Evolutionary conservation across 2,888 invertebrate species (phyloP).

Genomic region (Exephanes ischioxanthus): DNA sequence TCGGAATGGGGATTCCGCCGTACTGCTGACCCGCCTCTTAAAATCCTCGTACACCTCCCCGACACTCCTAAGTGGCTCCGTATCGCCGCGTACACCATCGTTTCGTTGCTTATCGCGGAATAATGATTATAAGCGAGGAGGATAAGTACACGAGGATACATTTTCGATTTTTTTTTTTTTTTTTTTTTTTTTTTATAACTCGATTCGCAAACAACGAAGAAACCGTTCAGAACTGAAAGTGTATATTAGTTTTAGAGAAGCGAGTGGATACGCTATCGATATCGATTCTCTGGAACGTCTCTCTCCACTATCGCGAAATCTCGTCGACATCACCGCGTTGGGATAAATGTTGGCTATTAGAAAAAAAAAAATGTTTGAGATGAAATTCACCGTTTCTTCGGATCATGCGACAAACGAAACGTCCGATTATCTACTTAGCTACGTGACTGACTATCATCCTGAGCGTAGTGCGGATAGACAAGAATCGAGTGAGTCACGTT

Average conservation of each 20-base stretch:
- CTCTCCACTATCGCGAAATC: conserved; percentile 4
- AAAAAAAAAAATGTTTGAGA: neutral
- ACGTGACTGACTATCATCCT: neutral
- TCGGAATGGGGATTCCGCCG: conserved; percentile 73
- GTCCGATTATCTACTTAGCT: conserved; percentile 3
- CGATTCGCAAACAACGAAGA: neutral
- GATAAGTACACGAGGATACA: conserved; percentile 23
- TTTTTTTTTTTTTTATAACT: neutral
- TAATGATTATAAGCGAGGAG: conserved; percentile 78
- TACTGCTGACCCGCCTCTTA: conserved; percentile 67
- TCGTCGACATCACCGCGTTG: neutral
- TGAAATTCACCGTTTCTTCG: neutral
- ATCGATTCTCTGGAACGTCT: neutral
- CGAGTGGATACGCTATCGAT: neutral
- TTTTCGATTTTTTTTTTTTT: neutral
- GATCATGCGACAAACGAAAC: conserved; percentile 5
- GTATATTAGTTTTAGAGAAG: conserved; percentile 4
- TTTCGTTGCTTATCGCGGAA: conserved; percentile 78
- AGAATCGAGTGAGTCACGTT: neutral
- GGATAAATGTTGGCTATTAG: neutral
- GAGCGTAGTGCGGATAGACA: neutral
- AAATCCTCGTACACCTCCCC: conserved; percentile 62
- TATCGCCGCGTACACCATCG: conserved; percentile 67
- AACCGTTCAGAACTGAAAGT: neutral
- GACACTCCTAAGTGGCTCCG: neutral